Evolutionary conservation across 2,113 vertebrate genomes (phyloP), one percentile per base, ranked within the genome.

Genomic region (Oreocharis arfaki): DNA sequence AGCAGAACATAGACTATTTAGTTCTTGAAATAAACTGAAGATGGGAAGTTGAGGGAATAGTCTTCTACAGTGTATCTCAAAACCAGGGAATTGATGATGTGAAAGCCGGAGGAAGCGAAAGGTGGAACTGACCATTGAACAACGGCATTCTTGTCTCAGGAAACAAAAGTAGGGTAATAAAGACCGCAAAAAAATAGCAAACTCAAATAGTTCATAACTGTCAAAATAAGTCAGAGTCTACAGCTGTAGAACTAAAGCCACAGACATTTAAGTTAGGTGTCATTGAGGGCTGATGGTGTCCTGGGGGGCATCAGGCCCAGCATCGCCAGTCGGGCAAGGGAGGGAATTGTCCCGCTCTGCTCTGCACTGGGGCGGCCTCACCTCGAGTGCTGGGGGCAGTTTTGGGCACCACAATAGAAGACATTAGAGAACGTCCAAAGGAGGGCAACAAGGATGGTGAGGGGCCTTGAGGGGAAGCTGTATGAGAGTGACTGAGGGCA

Each of bases 301-400:
- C 60, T 46, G 46, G 14, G 16, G 4, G 0, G 7, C 52, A 73
- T 21, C 44, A 64, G 37, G 44, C 37, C 16, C 52, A 74, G 32
- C 44, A 52, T 7, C 0, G 0, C 18, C 23, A 42, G 37, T 12
- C 0, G 0, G 22, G 13, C 6, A 65, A 44, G 32, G 17, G 44
- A 37, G 32, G 37, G 17, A 24, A 52, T 60, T 53, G 46, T 41
- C 39, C 63, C 0, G 2, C 17, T 47, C 18, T 44, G 27, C 10
- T 65, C 41, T 69, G 70, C 4, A 0, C 30, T 32, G 10, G 20
- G 12, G 14, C 0, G 0, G 46, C 14, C 46, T 61, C 70, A 68
- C 9, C 16, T 53, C 4, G 0, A n/a, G n/a, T 2, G 11, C 28
- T 39, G 28, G 12, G 32, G 12, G 10, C 41, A 61, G 26, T 2